Evolutionary conservation across 2,797 vertebrate genomes (phyloP).

Genomic region (Ataeniobius toweri): DNA sequence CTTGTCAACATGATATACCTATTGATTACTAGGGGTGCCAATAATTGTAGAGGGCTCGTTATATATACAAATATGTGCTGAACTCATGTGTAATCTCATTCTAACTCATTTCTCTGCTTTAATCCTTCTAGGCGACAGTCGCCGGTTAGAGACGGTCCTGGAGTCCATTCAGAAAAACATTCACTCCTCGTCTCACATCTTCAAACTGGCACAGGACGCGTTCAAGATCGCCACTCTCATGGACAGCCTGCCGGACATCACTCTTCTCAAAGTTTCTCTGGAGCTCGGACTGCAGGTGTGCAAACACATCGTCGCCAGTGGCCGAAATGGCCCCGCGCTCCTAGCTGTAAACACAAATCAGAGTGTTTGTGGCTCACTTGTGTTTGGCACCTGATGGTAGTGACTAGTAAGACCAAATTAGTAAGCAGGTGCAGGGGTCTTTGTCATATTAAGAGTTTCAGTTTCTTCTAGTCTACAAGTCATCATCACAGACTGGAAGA

Average conservation of each 20-base stretch:
- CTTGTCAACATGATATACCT: no score
- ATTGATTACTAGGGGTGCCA: background rate
- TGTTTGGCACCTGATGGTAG: background rate
- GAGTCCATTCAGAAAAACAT: slow-evolving; percentile 99
- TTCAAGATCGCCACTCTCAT: slow-evolving; percentile 98
- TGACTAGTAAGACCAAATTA: background rate
- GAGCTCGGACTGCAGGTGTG: slow-evolving; percentile 96
- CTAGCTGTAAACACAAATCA: background rate
- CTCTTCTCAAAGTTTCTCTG: slow-evolving; percentile 96
- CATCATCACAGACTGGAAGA: background rate
- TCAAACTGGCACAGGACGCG: slow-evolving; percentile 98
- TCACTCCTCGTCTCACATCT: slow-evolving; percentile 98
- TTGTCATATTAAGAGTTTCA: background rate
- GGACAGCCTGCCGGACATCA: slow-evolving; percentile 98
- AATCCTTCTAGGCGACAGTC: slow-evolving; percentile 88
- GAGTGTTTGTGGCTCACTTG: background rate
- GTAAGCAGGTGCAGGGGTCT: background rate
- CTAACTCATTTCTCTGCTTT: slow-evolving; percentile 3
- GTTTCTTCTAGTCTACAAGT: background rate
- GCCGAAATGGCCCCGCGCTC: background rate
- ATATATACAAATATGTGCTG: slow-evolving; percentile 2
- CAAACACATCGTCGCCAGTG: background rate
- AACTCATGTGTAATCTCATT: background rate
- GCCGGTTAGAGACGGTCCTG: slow-evolving; percentile 95
- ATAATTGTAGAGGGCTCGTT: background rate